Conservation (phyloP, 2,888 invertebrate species). For the Anticlea derivata region DNA sequence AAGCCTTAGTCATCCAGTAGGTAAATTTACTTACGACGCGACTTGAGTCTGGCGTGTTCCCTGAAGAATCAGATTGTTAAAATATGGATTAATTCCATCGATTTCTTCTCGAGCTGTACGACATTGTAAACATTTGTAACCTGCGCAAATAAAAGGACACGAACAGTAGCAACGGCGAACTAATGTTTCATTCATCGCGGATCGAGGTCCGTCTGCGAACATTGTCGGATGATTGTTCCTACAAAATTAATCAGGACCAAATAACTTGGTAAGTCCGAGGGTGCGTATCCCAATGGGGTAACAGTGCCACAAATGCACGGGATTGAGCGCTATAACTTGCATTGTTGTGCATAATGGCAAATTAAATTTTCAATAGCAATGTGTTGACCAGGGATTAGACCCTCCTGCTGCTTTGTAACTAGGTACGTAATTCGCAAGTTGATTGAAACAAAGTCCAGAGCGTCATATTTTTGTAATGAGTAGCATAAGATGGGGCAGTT, state of each 20-base stretch:
- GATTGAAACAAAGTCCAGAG: background rate
- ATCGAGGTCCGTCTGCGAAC: slow-evolving; percentile 54
- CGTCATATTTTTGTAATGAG: background rate
- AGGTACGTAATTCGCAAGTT: background rate
- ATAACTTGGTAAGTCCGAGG: slow-evolving; percentile 41
- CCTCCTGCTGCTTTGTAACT: slow-evolving; percentile 3
- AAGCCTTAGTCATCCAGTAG: background rate
- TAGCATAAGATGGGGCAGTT: background rate
- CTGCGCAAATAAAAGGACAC: slow-evolving; percentile 23
- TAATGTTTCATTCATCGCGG: slow-evolving; percentile 67
- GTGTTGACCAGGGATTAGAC: slow-evolving; percentile 32
- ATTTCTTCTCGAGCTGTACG: slow-evolving; percentile 5
- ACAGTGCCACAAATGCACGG: slow-evolving; percentile 26
- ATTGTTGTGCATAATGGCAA: slow-evolving; percentile 49
- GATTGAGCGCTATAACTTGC: slow-evolving; percentile 31
- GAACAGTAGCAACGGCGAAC: slow-evolving; percentile 48
- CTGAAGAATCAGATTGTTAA: background rate
- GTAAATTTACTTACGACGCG: background rate
- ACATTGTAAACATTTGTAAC: slow-evolving; percentile 17
- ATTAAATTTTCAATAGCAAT: slow-evolving; percentile 39
- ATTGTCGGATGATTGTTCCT: slow-evolving; percentile 70
- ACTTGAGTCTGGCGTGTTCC: background rate
- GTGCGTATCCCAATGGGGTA: slow-evolving; percentile 44
- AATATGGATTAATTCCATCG: slow-evolving; percentile 5
- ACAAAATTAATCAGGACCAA: slow-evolving; percentile 74